These are phyloP conservation scores for Alosa sapidissima DNA, from an alignment of 2,797 vertebrate genomes.

Conservation along the genomic window DNA sequence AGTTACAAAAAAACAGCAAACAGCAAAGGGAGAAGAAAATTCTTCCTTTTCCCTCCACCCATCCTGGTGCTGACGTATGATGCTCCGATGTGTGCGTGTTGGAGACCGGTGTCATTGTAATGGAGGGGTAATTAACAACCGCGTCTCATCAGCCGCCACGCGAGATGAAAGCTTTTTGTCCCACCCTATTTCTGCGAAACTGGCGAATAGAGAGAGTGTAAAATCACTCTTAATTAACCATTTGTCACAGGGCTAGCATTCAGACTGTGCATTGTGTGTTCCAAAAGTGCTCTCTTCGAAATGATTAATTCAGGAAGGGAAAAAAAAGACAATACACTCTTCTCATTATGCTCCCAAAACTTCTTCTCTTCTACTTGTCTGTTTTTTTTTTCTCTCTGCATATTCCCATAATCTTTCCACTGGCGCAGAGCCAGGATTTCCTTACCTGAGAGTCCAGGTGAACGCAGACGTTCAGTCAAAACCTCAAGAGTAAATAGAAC, in stretches of 20 bases:
- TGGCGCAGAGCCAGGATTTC: constrained; percentile 52
- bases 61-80: constrained; percentile 52
- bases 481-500: not conserved
- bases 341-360: constrained; percentile 74
- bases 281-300: constrained; percentile 53
- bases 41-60: constrained; percentile 47
- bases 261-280: constrained; percentile 68
- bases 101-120: constrained; percentile 65
- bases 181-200: constrained; percentile 51
- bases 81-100: constrained; percentile 59
- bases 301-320: constrained; percentile 72
- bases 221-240: constrained; percentile 75
- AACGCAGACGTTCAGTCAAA: not conserved
- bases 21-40: not conserved
- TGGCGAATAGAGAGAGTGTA: constrained; percentile 59
- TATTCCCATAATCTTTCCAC: constrained; percentile 59
- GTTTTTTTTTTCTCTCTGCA: constrained; percentile 53
- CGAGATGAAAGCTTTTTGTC: constrained; percentile 64
- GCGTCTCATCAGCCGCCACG: constrained; percentile 64
- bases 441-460: not conserved
- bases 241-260: constrained; percentile 80
- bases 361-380: constrained; percentile 60
- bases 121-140: constrained; percentile 71
- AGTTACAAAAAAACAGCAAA: constrained; percentile 44
- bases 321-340: constrained; percentile 63